These are phyloP conservation scores for Sardina pilchardus DNA, from an alignment of 2,113 vertebrate genomes.

Conservation along the genomic window DNA sequence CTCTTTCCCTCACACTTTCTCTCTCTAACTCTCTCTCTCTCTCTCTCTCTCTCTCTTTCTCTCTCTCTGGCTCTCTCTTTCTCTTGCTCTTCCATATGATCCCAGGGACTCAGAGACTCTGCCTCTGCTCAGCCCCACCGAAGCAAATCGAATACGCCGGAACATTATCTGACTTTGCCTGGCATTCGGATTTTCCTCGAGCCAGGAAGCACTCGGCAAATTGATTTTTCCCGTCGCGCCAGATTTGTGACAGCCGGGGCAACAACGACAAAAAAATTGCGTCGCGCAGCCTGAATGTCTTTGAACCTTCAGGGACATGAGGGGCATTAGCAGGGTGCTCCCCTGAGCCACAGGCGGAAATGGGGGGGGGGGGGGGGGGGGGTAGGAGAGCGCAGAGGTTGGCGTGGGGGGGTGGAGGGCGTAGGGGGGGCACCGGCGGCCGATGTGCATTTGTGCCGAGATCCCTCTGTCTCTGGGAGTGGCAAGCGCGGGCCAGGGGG, in stretches of 20 bases:
- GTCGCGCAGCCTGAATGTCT: slow-evolving; percentile 69
- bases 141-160: slow-evolving; percentile 76
- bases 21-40: not conserved
- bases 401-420: not conserved
- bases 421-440: not conserved
- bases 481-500: not conserved
- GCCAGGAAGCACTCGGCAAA: slow-evolving; percentile 73
- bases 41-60: not conserved
- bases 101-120: slow-evolving; percentile 28
- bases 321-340: slow-evolving; percentile 30
- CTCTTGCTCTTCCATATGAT: slow-evolving; percentile 14
- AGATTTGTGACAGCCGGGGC: slow-evolving; percentile 76
- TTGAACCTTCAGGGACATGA: slow-evolving; percentile 58
- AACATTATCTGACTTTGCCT: slow-evolving; percentile 71
- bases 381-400: not conserved
- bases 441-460: slow-evolving; percentile 1
- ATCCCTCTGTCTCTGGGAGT: not conserved
- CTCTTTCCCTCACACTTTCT: slow-evolving; percentile 8
- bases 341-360: not conserved
- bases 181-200: slow-evolving; percentile 71
- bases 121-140: slow-evolving; percentile 59
- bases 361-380: not conserved
- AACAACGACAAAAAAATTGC: slow-evolving; percentile 66
- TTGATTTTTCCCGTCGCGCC: slow-evolving; percentile 77
- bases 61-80: not conserved